These are phyloP conservation scores for Camponotus floridanus DNA, from an alignment of 1,140 invertebrate species.

Conservation along the genomic window DNA sequence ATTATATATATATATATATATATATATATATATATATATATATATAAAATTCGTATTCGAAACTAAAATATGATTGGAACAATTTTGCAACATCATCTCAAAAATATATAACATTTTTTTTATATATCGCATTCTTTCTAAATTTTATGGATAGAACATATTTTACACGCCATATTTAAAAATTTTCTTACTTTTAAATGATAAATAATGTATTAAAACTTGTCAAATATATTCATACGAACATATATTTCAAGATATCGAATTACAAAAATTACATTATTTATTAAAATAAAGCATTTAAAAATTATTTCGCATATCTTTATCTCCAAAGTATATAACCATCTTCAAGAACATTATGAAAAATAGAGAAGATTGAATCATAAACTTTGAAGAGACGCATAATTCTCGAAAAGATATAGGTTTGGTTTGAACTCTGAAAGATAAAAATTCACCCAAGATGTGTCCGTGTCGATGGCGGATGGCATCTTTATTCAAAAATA, in stretches of 20 bases:
- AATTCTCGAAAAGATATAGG: neutral
- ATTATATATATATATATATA: neutral
- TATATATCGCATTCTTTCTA: neutral
- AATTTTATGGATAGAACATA: neutral
- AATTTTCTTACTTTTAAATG: neutral
- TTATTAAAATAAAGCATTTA: neutral
- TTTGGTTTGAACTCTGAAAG: neutral
- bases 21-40: no score
- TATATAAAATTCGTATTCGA: neutral
- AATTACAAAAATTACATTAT: neutral
- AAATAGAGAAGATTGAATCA: neutral
- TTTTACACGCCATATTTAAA: neutral
- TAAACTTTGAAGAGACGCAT: neutral
- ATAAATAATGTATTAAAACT: neutral
- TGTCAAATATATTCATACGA: neutral
- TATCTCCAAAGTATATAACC: neutral
- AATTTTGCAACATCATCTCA: neutral
- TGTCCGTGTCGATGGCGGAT: neutral
- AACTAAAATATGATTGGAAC: conserved; percentile 8
- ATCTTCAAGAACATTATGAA: neutral
- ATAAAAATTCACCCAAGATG: neutral
- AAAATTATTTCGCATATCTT: conserved; percentile 12
- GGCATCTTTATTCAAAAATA: neutral
- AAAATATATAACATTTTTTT: neutral
- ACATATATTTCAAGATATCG: neutral